Evolutionary conservation across 1,140 invertebrate genomes (phyloP).

Genomic region (Eubasilissa regina): DNA sequence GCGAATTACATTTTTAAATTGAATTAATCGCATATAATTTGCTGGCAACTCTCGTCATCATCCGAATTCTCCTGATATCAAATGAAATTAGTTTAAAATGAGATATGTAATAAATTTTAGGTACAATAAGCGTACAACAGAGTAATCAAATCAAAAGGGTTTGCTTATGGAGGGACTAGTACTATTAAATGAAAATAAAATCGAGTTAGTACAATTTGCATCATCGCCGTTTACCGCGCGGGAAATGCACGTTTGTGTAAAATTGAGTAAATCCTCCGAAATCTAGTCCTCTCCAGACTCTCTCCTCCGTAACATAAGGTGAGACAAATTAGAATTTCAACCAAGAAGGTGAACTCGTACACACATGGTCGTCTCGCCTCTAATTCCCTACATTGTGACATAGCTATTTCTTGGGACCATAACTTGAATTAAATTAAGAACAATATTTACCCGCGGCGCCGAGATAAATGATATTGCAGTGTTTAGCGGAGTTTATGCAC

Average conservation of each 20-base stretch:
- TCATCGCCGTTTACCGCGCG: background rate
- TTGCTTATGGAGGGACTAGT: no score
- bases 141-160: no score
- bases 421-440: constrained; percentile 73
- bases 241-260: constrained; percentile 35
- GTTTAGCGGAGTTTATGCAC: constrained; percentile 66
- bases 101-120: no score
- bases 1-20: no score
- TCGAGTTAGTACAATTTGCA: constrained; percentile 15
- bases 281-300: constrained; percentile 28
- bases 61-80: no score
- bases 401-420: constrained; percentile 58
- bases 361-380: constrained; percentile 31
- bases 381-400: constrained; percentile 39
- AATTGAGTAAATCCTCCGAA: constrained; percentile 28
- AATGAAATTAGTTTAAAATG: no score
- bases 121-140: no score
- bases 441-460: constrained; percentile 68
- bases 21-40: no score
- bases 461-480: constrained; percentile 69
- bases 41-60: no score
- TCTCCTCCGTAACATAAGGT: constrained; percentile 27
- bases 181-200: no score
- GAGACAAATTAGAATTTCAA: constrained; percentile 43
- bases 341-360: constrained; percentile 33